Base-by-base conservation (phyloP, 2,797 vertebrate genomes). In the Apogon hyalosoma region DNA sequence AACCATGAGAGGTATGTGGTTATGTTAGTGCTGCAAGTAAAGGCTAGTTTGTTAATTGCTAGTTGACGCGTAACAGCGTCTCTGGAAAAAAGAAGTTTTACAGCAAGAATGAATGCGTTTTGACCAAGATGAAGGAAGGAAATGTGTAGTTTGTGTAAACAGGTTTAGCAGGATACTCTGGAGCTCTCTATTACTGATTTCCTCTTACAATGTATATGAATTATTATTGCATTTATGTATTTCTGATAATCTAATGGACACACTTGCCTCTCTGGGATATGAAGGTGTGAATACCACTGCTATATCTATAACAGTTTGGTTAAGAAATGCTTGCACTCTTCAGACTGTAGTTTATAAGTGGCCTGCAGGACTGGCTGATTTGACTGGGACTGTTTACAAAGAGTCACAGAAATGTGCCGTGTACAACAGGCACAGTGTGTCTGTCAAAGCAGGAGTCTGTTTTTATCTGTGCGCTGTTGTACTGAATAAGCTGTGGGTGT, bases 301-400 rank as follows among this genome's bases (percentile, higher is more conserved):
- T 5, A 6, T 28, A 28, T 4, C 24, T 28, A 6, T 6, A 28
- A 28, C 5, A 28, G 24, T 28, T 28, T 28, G 8, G 12, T 52
- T 39, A 3, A 19, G 19, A 51, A 68, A 38, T 19, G 10, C n/a
- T 24, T 15, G 2, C 42, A 46, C 2, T 38, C 13, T 41, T 46
- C 18, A 45, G 11, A 15, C 33, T 79, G 33, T 18, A 33, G 11
- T 16, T 0, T 56, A 45, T 74, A 66, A 62, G 11, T 14, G 16
- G 19, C 21, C 53, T 70, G 10, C 12, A 21, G 61, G 48, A 21
- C n/a, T 11, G 15, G 56, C 18, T 18, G 43, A 45, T 47, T 15
- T 15, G 18, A 59, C 53, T n/a, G 16, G 9, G 42, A 47, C 18
- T 69, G 69, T 77, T 77, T 73, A 73, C 57, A 76, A 4, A 67